Base-by-base conservation (phyloP, 2,888 invertebrate genomes). In the Eupithecia insigniata region DNA sequence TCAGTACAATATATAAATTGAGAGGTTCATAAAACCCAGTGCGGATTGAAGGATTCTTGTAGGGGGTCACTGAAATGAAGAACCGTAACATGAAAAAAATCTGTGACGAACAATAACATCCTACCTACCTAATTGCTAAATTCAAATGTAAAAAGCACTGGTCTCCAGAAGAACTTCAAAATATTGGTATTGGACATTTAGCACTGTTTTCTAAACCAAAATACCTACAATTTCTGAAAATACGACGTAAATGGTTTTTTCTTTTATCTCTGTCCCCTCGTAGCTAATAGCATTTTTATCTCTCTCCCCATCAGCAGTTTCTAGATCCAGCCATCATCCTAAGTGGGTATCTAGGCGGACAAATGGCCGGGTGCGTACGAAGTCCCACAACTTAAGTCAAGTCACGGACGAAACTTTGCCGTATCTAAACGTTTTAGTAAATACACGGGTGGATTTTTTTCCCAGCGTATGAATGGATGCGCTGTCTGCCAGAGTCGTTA, bases 391-490 rank as follows among this genome's bases (percentile, higher is more conserved):
- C 73, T 76, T 72, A 65, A 76, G 71, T 76, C 76, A 70, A 71
- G 73, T 73, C 76, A 76, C 76, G 76, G 36, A 46, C 26, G 39
- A 43, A 73, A 76, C 71, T 76, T 73, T 71, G 39, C 66, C 71
- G 69, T 76, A 70, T 72, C 75, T 69, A 75, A 75, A 71, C 71
- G 69, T 75, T 75, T 70, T 64, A 64, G 22, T 36, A 64, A 64
- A 64, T 34, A 60, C 34, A 67, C 36, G 66, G 43, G n/a, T 43
- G 36, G n/a, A 22, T 39, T 34, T 51, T 6, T 39, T 64, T 36
- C 64, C 62, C n/a, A 18, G 8, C 18, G 61, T 32, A 32, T 32
- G 34, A 62, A 32, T 62, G n/a, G n/a, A n/a, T 10, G 8, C 4
- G 12, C 26, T 2, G 14, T 55, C 55, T 55, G 55, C 26, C 14